Evolutionary conservation across 2,888 invertebrate genomes (phyloP), one percentile per base, ranked within the genome.

Genomic region (Toxonevra muliebris): DNA sequence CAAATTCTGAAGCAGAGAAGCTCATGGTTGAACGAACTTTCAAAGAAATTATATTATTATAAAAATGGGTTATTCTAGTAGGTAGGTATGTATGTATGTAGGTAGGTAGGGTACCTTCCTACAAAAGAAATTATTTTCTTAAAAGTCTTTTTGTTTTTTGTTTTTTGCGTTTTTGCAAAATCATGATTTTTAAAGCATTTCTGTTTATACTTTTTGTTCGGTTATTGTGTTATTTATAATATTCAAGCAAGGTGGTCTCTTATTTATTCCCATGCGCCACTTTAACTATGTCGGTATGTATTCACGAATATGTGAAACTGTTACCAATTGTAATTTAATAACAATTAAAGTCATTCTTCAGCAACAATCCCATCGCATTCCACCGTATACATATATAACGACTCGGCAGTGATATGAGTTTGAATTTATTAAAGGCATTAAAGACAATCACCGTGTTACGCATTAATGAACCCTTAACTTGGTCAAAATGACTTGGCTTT

Each of bases 391-490:
- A 4, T 30, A 7, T 30, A 30, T 7, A 2, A 30, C 30, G 30
- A 7, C 30, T 30, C 30, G 30, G 30, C 30, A 4, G 30, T 30
- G 30, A 30, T 30, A 30, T 15, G 50, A 48, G 13, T n/a, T n/a
- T 48, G 15, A n/a, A 4, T 48, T 70, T 30, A 58, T 70, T 66
- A 48, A 43, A 41, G 12, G 19, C 57, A 30, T 13, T 20, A 50
- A 69, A 69, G 70, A 61, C 69, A 68, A 70, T 70, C 62, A 68
- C 80, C 75, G 76, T 75, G 82, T 79, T 81, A 80, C 82, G 81
- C 81, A 78, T 80, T 81, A 79, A 76, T 82, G 81, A 76, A 76
- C 79, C 76, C 79, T 79, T 81, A 81, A 81, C 76, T 81, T 82
- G 81, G 81, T 82, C 81, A 81, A 82, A 81, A 80, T 70, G 40